These are phyloP conservation scores for Akabosia matsudoensis DNA, from an alignment of 1,140 invertebrate genomes.

Conservation along the genomic window DNA sequence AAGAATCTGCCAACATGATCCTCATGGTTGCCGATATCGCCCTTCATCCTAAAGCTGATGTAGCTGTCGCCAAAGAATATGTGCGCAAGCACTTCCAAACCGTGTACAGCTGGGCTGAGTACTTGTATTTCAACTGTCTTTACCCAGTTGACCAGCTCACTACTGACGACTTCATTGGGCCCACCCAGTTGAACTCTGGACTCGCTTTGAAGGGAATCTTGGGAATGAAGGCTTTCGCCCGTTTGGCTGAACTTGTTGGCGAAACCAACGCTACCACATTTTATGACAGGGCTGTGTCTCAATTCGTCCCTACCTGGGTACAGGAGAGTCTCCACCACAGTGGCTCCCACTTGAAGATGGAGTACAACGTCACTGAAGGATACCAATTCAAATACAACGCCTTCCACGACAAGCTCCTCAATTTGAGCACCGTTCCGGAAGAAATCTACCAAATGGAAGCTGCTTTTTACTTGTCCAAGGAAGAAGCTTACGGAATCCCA, in stretches of 20 bases:
- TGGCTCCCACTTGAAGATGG: conserved; percentile 39
- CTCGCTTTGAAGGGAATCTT: conserved; percentile 42
- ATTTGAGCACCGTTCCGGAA: conserved; percentile 28
- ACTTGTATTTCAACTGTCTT: conserved; percentile 32
- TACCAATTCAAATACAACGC: conserved; percentile 46
- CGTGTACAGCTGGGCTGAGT: conserved; percentile 34
- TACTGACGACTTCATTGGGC: conserved; percentile 38
- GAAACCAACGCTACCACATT: conserved; percentile 12
- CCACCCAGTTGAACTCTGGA: conserved; percentile 40
- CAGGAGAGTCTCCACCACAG: conserved; percentile 31
- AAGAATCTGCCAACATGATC: conserved; percentile 45
- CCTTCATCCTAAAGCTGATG: conserved; percentile 24
- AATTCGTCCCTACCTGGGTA: conserved; percentile 31
- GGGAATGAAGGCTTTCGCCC: conserved; percentile 35
- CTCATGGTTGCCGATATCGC: conserved; percentile 31
- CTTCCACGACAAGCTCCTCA: conserved; percentile 38
- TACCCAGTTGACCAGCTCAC: conserved; percentile 42
- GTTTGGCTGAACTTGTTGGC: conserved; percentile 26
- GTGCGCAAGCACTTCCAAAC: conserved; percentile 26
- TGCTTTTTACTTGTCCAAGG: conserved; percentile 31
- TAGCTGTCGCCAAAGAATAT: conserved; percentile 11
- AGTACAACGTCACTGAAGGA: conserved; percentile 41
- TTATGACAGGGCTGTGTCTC: conserved; percentile 19
- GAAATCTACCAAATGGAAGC: conserved; percentile 39
- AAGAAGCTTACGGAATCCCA: conserved; percentile 41